Evolutionary conservation across 2,888 invertebrate genomes (phyloP), one percentile per base, ranked within the genome.

Genomic region (Schizotus pectinicornis): DNA sequence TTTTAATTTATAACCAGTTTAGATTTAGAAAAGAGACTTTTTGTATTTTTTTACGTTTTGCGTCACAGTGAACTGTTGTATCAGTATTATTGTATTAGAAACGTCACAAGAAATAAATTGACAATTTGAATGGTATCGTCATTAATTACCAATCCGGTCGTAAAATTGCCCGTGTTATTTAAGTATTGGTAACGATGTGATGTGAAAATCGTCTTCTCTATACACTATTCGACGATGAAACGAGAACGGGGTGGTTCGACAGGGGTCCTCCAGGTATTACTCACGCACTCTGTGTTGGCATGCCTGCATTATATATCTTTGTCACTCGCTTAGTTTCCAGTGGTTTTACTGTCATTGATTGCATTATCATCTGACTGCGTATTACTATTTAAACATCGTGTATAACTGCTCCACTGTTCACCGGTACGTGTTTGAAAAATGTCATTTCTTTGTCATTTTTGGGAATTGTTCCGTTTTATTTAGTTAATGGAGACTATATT

Each of bases 271-370:
- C 76, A 79, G 78, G 78, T 79, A 78, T 72, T 73, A 74, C 74
- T 70, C 71, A 72, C 77, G 78, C 79, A 79, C 78, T 79, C 74
- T 77, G 79, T 80, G 79, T 80, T 79, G 77, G 79, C 80, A 80
- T 80, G 80, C 75, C 76, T 79, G 79, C 79, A 80, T 79, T 74
- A 59, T 55, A 59, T 68, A 62, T 68, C 65, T 77, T 71, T 79
- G 78, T 80, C 79, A 80, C 79, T 78, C 74, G 79, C 78, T 79
- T 78, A 78, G 77, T 79, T 78, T 73, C 56, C 56, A 56, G 56
- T 67, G 68, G 71, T 74, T 67, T 56, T 60, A 66, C 43, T 33
- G 35, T 45, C 53, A 69, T 67, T 70, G 66, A 70, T 69, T 70
- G 68, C 69, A 63, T 67, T 61, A 62, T 65, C 64, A 67, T 67